Base-by-base conservation (phyloP, 1,140 invertebrate genomes). In the Sitobion miscanthi region DNA sequence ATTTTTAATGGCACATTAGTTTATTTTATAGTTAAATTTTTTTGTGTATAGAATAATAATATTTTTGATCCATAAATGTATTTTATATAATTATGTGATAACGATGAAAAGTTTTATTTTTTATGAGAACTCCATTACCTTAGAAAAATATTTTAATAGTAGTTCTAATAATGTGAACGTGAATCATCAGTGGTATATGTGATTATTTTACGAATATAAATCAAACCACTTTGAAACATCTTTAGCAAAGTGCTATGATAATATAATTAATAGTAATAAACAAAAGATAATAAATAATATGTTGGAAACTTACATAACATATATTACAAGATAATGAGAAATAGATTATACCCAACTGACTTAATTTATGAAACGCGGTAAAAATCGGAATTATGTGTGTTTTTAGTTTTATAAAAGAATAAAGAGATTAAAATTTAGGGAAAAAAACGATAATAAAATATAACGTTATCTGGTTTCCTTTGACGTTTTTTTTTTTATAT, bases 391-490 rank as follows among this genome's bases (percentile, higher is more conserved):
- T 89, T 89, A 89, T 89, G 38, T 86, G 52, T 38, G 23, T 89
- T 86, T 86, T 86, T 45, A 85, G 38, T 85, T 45, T 88, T 88
- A 88, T 30, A 89, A 89, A 57, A 89, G 88, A 89, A 89, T 57
- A 47, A 54, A 30, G n/a, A 87, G 52, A 89, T 54, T 89, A 89
- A 38, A 89, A 54, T 91, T 91, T 91, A 49, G 25, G 21, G 57
- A 62, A 49, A 91, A 54, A 91, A 82, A 91, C 38, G 89, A 90
- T 90, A 82, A 91, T 91, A 91, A 91, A 77, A 82, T 91, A 69
- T 91, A 91, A 91, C 62, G 90, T 91, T 91, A 91, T 91, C 62
- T 91, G 90, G 90, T 91, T 91, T 91, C 35, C 88, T 57, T 89
- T 54, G n/a, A 49, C 69, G 25, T 77, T 77, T 91, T 49, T 77